Conservation (phyloP, 2,888 invertebrate genomes). For the Mythimna albipuncta region DNA sequence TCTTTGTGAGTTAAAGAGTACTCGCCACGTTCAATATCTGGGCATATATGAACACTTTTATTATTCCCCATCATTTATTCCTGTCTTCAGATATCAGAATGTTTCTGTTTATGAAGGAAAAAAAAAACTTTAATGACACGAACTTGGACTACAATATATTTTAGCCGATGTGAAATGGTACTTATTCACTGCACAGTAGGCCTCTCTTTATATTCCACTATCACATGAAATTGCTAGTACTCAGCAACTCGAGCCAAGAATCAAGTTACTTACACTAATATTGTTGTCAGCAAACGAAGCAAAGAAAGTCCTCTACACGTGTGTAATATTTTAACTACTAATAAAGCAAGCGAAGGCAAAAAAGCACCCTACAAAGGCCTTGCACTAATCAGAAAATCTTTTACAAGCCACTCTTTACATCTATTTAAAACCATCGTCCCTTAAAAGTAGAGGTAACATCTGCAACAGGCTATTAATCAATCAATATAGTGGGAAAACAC, state of each 20-base stretch:
- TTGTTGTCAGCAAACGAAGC: neutral
- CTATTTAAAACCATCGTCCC: neutral
- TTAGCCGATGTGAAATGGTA: too few species aligned
- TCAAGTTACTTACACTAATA: neutral
- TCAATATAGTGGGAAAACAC: neutral
- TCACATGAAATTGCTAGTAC: neutral
- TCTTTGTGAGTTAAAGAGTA: too few species aligned
- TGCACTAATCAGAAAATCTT: neutral
- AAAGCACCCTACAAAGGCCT: too few species aligned
- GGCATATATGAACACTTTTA: neutral
- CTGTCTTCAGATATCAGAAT: neutral
- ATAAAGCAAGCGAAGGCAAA: too few species aligned
- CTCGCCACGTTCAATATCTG: too few species aligned
- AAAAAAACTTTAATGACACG: too few species aligned
- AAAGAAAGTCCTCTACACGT: too few species aligned
- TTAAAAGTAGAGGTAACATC: slow-evolving; percentile 2
- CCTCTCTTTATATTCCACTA: neutral
- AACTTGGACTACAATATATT: too few species aligned
- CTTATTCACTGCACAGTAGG: neutral
- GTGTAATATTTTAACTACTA: too few species aligned
- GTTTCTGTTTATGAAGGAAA: too few species aligned
- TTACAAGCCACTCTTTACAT: neutral
- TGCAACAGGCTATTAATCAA: slow-evolving; percentile 20
- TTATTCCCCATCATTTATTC: neutral
- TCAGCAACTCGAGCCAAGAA: neutral